Evolutionary conservation across 1,140 invertebrate genomes (phyloP).

Genomic region (Formica selysi): DNA sequence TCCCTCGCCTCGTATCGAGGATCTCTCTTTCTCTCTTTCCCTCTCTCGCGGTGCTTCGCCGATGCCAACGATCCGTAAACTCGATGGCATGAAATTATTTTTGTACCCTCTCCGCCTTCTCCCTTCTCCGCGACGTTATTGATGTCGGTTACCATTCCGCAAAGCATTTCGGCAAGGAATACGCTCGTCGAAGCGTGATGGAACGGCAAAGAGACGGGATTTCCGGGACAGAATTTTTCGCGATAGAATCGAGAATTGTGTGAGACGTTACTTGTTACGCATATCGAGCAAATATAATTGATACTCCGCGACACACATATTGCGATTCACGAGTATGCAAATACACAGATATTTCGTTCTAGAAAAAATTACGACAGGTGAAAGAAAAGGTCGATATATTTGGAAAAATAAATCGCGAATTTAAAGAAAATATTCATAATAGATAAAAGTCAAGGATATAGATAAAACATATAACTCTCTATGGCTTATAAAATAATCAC

Average conservation of each 20-base stretch:
- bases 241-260: constrained; percentile 21
- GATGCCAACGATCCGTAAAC: constrained; percentile 65
- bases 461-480: no score
- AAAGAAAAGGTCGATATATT: neutral
- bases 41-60: constrained; percentile 21
- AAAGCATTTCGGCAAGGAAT: constrained; percentile 55
- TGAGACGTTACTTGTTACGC: constrained; percentile 47
- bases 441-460: no score
- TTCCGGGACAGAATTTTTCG: constrained; percentile 33
- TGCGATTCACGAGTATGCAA: neutral
- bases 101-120: constrained; percentile 45
- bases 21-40: no score
- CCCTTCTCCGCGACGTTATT: constrained; percentile 64
- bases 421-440: neutral
- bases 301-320: constrained; percentile 11
- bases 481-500: no score
- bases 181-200: constrained; percentile 29
- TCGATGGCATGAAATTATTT: constrained; percentile 77
- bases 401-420: neutral
- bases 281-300: constrained; percentile 34
- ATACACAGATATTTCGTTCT: neutral
- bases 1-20: constrained; percentile 34
- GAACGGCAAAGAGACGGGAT: constrained; percentile 49
- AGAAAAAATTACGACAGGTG: neutral
- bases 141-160: constrained; percentile 69